Base-by-base conservation (phyloP, 2,888 invertebrate species). In the Heliconius charithonia region DNA sequence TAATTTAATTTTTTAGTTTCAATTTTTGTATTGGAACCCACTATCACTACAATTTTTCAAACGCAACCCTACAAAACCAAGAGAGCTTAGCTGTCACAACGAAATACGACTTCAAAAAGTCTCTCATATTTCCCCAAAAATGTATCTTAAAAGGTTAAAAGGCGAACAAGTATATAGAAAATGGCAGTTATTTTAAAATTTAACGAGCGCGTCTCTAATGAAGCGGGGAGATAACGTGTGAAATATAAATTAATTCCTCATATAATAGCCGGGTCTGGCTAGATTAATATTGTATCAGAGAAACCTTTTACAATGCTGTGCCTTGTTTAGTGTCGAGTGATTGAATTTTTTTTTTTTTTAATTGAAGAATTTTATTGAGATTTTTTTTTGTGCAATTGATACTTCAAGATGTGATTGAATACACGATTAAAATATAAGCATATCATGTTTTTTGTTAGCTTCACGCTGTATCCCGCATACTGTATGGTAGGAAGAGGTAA, bases 281-380 rank as follows among this genome's bases (percentile, higher is more conserved):
- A 89, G 89, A 90, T 91, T 91, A 90, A 92, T 91, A 89, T 87
- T 90, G 88, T 91, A 92, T 91, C 89, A 88, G 88, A 81, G 84
- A 90, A 92, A 89, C 89, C 91, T 92, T 91, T 91, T 91, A 91
- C 83, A 89, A 85, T 86, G 81, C 79, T 80, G 80, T 88, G 89
- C 85, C 82, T 66, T 80, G 85, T 89, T 90, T 85, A 80, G 79
- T 73, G n/a, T 13, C 10, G 19, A 10, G 22, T 37, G 22, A 56
- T 71, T 32, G 56, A 13, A 25, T 13, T 25, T 0, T 16, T 70
- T 27, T 70, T 51, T 27, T 25, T 27, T 45, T n/a, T 22, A 56
- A n/a, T 56, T 22, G 3, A n/a, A 10, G 19, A 51, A 19, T 19
- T 19, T 51, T 51, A 19, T 51, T 19, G 51, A 41, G 12, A 13